Base-by-base conservation (phyloP, 2,113 vertebrate species). In the Tupaia tana region DNA sequence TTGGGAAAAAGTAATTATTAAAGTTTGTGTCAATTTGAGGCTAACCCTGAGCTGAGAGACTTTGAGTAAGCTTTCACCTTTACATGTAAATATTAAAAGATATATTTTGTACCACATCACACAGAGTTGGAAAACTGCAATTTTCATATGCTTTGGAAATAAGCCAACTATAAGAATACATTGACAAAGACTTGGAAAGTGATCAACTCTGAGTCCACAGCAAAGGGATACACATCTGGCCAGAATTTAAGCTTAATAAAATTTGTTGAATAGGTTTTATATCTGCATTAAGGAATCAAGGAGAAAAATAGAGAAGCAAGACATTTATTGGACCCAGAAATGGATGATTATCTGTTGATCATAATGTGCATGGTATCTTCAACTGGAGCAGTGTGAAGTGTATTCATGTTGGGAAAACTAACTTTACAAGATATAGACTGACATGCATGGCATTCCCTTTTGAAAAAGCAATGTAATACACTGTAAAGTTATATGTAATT, bases 221-320 rank as follows among this genome's bases (percentile, higher is more conserved):
- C 34, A 86, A 92, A 95, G 18, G 10, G 10, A 58, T 78, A 67
- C 71, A 85, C 54, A 90, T 92, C 93, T 90, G 88, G 79, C 54
- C 18, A 79, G 34, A 93, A 89, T 86, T 96, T 78, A 96, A 91
- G 52, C 52, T 93, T 91, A 86, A 82, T 86, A 93, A 86, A 84
- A 89, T 34, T 87, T 82, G 69, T 82, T 82, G 58, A 91, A 70
- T 0, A 69, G 31, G 43, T 54, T 85, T 91, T 19, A 70, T 87
- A 29, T 86, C 22, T 83, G 59, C 9, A 59, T 89, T 71, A 89
- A 82, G 83, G 27, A 94, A 54, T 43, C 43, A 43, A 43, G 43
- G 43, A 43, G 43, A 43, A 43, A 43, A 43, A 43, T 43, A 43
- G 43, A 43, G 43, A 43, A 5, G 43, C 43, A 43, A 43, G 43